Evolutionary conservation across 2,113 vertebrate genomes (phyloP), one percentile per base, ranked within the genome.

Genomic region (Cephalopholis sonnerati): DNA sequence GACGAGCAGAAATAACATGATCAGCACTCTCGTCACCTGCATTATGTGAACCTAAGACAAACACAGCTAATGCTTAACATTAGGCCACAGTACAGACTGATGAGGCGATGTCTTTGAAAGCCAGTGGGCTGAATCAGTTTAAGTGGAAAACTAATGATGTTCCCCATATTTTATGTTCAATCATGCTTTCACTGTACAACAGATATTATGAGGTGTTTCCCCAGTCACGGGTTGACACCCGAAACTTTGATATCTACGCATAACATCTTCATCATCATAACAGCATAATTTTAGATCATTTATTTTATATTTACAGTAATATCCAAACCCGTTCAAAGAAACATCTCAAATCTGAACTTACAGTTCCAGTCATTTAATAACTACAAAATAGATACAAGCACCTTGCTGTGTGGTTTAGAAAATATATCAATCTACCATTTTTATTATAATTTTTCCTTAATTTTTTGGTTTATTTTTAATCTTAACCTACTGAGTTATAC

Each of bases 11-110:
- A 39, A 8, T 67, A 17, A 27, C 27, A 44, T 25, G 20, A 51
- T 3, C 4, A 51, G 55, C 17, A 39, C 27, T 53, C 9, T 78
- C 94, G 95, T 65, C 12, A 17, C 77, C 90, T 78, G n/a, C 5
- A 25, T n/a, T 25, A 6, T 46, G 6, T 29, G 4, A 51, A 7
- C 11, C 5, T 17, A 3, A 3, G 11, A 54, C 46, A 16, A 53
- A 44, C 13, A 36, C 24, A 12, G 17, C 55, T 5, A 44, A 46
- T 3, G 4, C 1, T 12, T 17, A 7, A 22, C 41, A 29, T 41
- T 15, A 5, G 44, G 16, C 32, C 2, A 58, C 61, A 55, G 53
- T 54, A 32, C 16, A 55, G 61, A 50, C 48, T 18, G 16, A 18
- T 17, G 48, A 36, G 12, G 57, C 24, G 17, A 15, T 2, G 9